Percentiles rank a stretch among this genome's conserved stretches.
Conservation (phyloP, 1,140 invertebrate genomes). For the Cryptotermes secundus region DNA sequence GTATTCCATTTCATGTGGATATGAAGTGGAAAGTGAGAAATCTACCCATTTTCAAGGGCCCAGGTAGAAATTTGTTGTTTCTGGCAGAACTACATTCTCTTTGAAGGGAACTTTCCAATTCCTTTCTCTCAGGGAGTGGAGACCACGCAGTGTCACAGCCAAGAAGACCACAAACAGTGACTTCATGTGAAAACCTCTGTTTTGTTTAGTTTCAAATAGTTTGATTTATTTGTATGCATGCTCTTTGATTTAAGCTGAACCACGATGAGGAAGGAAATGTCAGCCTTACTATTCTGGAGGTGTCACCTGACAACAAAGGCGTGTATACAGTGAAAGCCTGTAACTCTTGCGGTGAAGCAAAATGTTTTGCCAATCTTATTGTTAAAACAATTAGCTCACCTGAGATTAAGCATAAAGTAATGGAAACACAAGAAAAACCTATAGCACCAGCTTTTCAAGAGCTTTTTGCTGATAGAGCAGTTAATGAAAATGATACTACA, state of each 20-base stretch:
- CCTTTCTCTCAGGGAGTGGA: too few species aligned
- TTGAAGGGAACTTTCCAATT: too few species aligned
- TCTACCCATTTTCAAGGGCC: too few species aligned
- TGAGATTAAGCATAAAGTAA: slow-evolving; percentile 44
- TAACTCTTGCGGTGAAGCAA: slow-evolving; percentile 72
- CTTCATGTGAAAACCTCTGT: too few species aligned
- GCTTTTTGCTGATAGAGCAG: slow-evolving; percentile 58
- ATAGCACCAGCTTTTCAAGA: slow-evolving; percentile 66
- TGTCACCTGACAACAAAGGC: slow-evolving; percentile 64
- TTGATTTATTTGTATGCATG: not conserved
- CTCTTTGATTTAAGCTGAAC: slow-evolving; percentile 44
- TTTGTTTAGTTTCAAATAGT: too few species aligned
- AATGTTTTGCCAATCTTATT: slow-evolving; percentile 76
- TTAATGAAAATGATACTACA: slow-evolving; percentile 55
- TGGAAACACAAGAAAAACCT: slow-evolving; percentile 58
- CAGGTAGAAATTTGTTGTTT: too few species aligned
- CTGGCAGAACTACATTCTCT: too few species aligned
- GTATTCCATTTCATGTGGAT: too few species aligned
- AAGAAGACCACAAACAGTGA: too few species aligned
- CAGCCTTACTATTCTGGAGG: slow-evolving; percentile 58
- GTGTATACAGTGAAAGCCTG: slow-evolving; percentile 74
- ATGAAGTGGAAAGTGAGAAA: too few species aligned
- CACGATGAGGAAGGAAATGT: slow-evolving; percentile 56
- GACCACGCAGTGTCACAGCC: too few species aligned
- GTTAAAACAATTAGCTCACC: slow-evolving; percentile 54